Evolutionary conservation across 2,797 vertebrate species (phyloP).

Genomic region (Brachyalestes nurse): DNA sequence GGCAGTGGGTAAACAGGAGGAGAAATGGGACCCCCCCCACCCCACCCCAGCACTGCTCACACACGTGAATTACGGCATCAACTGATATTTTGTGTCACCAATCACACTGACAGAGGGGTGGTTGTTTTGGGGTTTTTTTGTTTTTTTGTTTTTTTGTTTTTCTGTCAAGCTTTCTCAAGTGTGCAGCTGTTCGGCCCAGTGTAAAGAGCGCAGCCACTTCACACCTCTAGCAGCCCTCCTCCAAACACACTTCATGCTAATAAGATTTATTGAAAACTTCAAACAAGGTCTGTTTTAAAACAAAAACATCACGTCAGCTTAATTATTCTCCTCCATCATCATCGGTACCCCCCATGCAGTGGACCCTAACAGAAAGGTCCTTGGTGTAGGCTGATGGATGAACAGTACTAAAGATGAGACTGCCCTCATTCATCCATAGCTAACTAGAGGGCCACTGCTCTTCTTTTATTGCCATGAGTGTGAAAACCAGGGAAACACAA

Average conservation of each 20-base stretch:
- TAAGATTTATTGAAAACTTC: conserved; percentile 59
- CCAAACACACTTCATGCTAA: conserved; percentile 48
- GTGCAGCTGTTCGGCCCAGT: conserved; percentile 70
- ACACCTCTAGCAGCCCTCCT: conserved; percentile 52
- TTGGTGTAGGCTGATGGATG: conserved; percentile 57
- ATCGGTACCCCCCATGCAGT: conserved; percentile 46
- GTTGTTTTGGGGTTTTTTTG: conserved; percentile 47
- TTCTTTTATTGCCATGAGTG: conserved; percentile 15
- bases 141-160: conserved; percentile 31
- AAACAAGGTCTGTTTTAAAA: conserved; percentile 44
- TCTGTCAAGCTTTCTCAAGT: conserved; percentile 52
- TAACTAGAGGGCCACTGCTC: conserved; percentile 33
- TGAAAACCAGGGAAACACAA: neutral
- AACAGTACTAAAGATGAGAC: conserved; percentile 41
- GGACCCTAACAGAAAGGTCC: conserved; percentile 44
- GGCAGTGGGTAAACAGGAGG: conserved; percentile 78
- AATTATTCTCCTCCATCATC: conserved; percentile 57
- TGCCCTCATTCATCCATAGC: conserved; percentile 52
- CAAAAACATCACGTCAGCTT: conserved; percentile 56
- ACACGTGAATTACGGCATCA: conserved; percentile 72
- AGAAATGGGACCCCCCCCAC: conserved; percentile 49
- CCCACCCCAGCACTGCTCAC: conserved; percentile 51
- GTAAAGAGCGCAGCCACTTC: conserved; percentile 54
- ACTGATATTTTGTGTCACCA: conserved; percentile 69
- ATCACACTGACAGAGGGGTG: conserved; percentile 53